Base-by-base conservation (phyloP, 2,888 invertebrate species). In the Drosophila aldrichi region DNA sequence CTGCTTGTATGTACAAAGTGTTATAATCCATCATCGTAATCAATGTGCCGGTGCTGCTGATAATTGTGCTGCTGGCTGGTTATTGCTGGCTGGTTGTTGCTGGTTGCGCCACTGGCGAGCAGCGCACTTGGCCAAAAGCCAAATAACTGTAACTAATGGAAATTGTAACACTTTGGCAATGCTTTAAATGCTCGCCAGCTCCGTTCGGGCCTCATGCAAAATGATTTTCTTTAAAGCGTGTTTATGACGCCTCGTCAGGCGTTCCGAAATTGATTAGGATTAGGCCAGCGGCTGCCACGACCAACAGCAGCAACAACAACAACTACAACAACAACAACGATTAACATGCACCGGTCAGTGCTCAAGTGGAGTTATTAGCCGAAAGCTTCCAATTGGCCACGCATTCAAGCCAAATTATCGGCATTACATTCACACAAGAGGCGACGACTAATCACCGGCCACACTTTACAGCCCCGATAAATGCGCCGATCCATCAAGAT, bases 61-160 rank as follows among this genome's bases (percentile, higher is more conserved):
- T 84, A 84, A 84, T 84, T 89, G 89, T 80, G 71, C 59, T 62
- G 70, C 55, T 70, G 74, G 58, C 12, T 32, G 32, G 32, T 32
- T 29, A 25, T 25, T 36, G 43, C 41, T 41, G 14, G 41, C 10
- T 60, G 54, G 46, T 46, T 41, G 48, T 46, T 43, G 48, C 43
- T 46, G 56, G 77, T 86, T 88, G 78, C 89, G 78, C 83, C 83
- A 88, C 71, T 88, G 70, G 81, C 77, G 70, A 55, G 36, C 49
- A 74, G 44, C 46, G 70, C 71, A 81, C 69, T 81, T 81, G 67
- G 81, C 73, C 52, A 62, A 72, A 67, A 77, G 81, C 81, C 88
- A 89, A 84, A 84, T 84, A 84, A 84, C 84, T 89, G 88, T 85
- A 85, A 84, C 89, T 86, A 86, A 89, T 86, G 86, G 88, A 89